A percentile compares a stretch with the other conserved stretches of the same genome.
phyloP scores from a whole-genome alignment of 2,797 vertebrate genomes.

The Lacerta bilineata region DNA sequence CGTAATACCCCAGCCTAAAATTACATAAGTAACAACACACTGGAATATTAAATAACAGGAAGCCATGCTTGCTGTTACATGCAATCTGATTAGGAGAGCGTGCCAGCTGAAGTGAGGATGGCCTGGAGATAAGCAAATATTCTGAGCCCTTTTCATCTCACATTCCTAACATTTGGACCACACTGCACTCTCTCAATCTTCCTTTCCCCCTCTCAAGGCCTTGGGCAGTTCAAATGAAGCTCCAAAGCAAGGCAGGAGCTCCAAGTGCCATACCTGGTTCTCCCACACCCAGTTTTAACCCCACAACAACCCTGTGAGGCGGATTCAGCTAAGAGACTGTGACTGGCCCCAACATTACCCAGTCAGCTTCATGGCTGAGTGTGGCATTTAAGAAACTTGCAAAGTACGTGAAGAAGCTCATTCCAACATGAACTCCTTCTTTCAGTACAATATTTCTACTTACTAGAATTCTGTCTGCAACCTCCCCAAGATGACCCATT shows the following conservation, averaged over 20 bases:
- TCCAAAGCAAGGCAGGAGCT: not conserved
- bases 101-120: constrained; percentile 18
- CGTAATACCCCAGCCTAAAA: constrained; percentile 6
- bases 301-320: too few species aligned
- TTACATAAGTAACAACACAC: accelerated
- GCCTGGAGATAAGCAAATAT: not conserved
- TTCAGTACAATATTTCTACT: too few species aligned
- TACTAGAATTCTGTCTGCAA: too few species aligned
- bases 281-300: too few species aligned
- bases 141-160: not conserved
- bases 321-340: too few species aligned
- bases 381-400: too few species aligned
- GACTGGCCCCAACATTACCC: too few species aligned
- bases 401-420: too few species aligned
- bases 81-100: constrained; percentile 2
- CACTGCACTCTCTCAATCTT: not conserved
- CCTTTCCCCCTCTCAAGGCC: not conserved
- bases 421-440: too few species aligned
- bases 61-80: constrained; percentile 58
- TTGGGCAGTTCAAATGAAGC: not conserved
- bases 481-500: too few species aligned
- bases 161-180: not conserved
- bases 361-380: too few species aligned
- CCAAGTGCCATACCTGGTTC: too few species aligned
- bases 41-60: constrained; percentile 50